Conservation (phyloP, 1,140 invertebrate genomes). For the Pogonognathellus flavescens region DNA sequence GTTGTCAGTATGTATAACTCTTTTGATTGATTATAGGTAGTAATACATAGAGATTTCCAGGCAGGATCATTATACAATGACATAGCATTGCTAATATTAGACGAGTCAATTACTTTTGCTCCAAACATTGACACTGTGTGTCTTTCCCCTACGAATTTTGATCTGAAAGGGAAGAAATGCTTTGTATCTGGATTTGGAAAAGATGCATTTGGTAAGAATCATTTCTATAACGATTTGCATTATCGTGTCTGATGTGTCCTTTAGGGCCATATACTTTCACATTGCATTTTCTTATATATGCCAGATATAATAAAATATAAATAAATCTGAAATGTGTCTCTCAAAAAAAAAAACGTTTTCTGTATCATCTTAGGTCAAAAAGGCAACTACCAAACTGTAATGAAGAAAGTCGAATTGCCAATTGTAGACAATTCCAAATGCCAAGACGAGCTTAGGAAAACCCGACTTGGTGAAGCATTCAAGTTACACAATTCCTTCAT, state of each 20-base stretch:
- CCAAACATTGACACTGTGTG: constrained; percentile 82
- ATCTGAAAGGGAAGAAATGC: constrained; percentile 70
- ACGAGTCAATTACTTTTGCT: constrained; percentile 73
- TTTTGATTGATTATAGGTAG: constrained; percentile 52
- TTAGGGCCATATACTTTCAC: too few species aligned
- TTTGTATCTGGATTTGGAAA: constrained; percentile 73
- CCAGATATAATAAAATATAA: too few species aligned
- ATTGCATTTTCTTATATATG: too few species aligned
- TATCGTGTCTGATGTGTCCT: too few species aligned
- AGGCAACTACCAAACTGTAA: constrained; percentile 70
- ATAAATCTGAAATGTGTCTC: too few species aligned
- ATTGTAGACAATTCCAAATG: constrained; percentile 68
- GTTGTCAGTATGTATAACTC: too few species aligned
- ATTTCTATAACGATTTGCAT: too few species aligned
- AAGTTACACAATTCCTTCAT: constrained; percentile 70
- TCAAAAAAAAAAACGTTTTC: too few species aligned
- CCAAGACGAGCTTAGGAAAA: constrained; percentile 69
- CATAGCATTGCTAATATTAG: constrained; percentile 77
- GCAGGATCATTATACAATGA: constrained; percentile 77
- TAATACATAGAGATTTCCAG: constrained; percentile 72
- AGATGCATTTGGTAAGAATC: constrained; percentile 70
- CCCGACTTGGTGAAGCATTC: constrained; percentile 69
- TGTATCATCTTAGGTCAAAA: constrained; percentile 59
- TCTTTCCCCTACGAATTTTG: constrained; percentile 73
- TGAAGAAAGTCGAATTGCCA: constrained; percentile 69